A percentile compares a stretch with the other conserved stretches of the same genome.
phyloP scores from a whole-genome alignment of 2,888 invertebrate genomes.

The Tachina lurida region DNA sequence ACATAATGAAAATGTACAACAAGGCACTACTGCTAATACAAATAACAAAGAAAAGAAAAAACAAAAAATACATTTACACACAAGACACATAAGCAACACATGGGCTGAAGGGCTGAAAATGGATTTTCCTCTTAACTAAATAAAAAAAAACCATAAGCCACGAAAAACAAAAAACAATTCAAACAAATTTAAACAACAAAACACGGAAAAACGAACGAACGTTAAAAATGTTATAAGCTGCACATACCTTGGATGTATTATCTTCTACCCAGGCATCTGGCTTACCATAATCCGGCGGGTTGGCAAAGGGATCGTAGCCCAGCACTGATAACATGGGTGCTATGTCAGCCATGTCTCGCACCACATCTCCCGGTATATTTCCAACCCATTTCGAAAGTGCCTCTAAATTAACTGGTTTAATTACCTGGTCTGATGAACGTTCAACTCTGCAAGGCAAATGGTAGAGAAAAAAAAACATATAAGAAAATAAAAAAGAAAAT shows the following conservation, averaged over 20 bases:
- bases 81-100: constrained; percentile 15
- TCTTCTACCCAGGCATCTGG: constrained; percentile 90
- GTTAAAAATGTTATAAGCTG: constrained; percentile 70
- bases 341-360: constrained; percentile 94
- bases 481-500: constrained; percentile 1
- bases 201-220: constrained; percentile 22
- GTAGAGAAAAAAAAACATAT: too few relatives aligned
- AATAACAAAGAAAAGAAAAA: neutral
- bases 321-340: constrained; percentile 96
- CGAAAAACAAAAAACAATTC: constrained; percentile 15
- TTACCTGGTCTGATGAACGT: constrained; percentile 98
- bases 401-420: constrained; percentile 98
- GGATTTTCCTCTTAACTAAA: constrained; percentile 31
- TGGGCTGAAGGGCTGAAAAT: constrained; percentile 27
- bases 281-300: constrained; percentile 96
- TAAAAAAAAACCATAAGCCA: constrained; percentile 72
- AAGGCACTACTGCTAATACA: constrained; percentile 34
- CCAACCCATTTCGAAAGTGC: constrained; percentile 97
- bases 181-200: constrained; percentile 63
- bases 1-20: constrained; percentile 48
- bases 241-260: constrained; percentile 84
- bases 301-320: constrained; percentile 97
- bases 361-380: constrained; percentile 94
- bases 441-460: constrained; percentile 89
- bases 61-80: constrained; percentile 4